Evolutionary conservation across 2,113 vertebrate species (phyloP).

Genomic region (Tetrao urogallus): DNA sequence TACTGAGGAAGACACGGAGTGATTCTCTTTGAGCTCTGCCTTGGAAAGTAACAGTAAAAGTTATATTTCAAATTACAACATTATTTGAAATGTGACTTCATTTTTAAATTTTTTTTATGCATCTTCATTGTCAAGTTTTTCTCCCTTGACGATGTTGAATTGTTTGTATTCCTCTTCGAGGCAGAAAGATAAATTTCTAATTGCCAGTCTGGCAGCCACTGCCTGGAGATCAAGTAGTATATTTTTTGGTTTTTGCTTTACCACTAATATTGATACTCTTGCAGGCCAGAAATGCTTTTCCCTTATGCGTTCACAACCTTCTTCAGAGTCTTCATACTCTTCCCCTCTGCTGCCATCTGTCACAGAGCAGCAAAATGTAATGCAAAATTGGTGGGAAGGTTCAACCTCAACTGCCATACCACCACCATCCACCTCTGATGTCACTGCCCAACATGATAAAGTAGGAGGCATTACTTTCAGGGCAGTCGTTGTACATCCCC

Average conservation of each 20-base stretch:
- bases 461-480: too few species aligned
- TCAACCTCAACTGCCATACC: too few species aligned
- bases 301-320: neutral
- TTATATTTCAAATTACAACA: neutral
- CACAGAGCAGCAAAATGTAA: too few species aligned
- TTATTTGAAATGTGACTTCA: neutral
- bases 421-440: too few species aligned
- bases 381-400: too few species aligned
- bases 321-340: neutral
- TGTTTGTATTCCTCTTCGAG: neutral
- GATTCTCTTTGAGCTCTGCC: neutral
- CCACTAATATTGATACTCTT: neutral
- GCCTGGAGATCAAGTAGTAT: neutral
- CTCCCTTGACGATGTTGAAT: neutral
- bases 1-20: neutral
- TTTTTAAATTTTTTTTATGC: neutral
- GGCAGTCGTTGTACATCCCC: neutral
- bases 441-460: too few species aligned
- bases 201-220: neutral
- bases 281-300: neutral
- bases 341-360: neutral
- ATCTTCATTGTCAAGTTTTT: neutral
- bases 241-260: neutral
- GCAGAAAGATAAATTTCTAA: neutral
- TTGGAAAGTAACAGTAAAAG: neutral